Conservation (phyloP, 2,888 invertebrate genomes). For the Spisula subtruncata region DNA sequence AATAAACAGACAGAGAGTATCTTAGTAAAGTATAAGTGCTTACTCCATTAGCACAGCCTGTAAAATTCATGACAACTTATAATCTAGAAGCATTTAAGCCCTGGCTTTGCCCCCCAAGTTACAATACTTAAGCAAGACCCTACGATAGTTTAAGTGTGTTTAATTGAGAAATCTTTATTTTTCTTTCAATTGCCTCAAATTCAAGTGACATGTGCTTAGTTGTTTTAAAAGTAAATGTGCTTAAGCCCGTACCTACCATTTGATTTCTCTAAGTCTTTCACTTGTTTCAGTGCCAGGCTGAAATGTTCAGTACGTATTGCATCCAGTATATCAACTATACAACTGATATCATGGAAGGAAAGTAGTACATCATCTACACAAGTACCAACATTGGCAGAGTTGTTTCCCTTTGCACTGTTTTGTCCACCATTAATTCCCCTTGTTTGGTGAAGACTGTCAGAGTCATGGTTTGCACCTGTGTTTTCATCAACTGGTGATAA, state of each 20-base stretch:
- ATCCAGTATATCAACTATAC: conserved; percentile 45
- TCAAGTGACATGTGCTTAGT: too few species aligned
- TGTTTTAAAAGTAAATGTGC: too few species aligned
- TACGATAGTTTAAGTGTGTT: too few species aligned
- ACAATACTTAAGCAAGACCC: too few species aligned
- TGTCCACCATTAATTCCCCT: background rate
- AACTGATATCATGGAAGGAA: conserved; percentile 19
- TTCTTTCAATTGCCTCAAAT: background rate
- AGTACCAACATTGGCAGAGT: conserved; percentile 38
- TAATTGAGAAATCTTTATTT: too few species aligned
- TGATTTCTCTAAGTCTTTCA: conserved; percentile 11
- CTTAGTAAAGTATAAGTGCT: background rate
- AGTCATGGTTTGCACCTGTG: background rate
- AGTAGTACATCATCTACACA: conserved; percentile 49
- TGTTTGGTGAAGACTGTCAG: background rate
- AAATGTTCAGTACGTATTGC: conserved; percentile 37
- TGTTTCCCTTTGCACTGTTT: background rate
- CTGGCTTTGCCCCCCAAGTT: too few species aligned
- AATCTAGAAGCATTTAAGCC: too few species aligned
- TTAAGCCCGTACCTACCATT: conserved; percentile 44
- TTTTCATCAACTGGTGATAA: conserved; percentile 1
- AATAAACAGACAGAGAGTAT: background rate
- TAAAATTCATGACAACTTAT: too few species aligned
- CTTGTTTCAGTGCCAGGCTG: conserved; percentile 45
- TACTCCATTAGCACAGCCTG: background rate